A percentile compares a stretch with the other conserved stretches of the same genome.
Conservation (phyloP, 2,888 invertebrate species). For the Hypena proboscidalis region DNA sequence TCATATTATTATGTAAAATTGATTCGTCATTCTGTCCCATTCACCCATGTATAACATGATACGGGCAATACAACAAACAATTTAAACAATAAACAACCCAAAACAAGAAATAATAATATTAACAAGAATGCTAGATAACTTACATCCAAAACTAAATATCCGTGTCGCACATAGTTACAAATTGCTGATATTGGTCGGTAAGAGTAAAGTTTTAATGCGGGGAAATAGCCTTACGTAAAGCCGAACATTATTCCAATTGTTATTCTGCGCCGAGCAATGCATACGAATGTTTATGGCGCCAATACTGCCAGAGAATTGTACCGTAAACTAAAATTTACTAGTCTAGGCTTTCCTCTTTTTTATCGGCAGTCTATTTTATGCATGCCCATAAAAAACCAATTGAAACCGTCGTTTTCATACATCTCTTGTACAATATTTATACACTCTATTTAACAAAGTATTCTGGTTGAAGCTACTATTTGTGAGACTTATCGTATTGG, state of each 20-base stretch:
- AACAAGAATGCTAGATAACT: not conserved
- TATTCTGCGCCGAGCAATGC: constrained; percentile 57
- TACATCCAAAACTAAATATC: constrained; percentile 4
- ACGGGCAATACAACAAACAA: no score
- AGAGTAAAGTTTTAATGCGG: constrained; percentile 57
- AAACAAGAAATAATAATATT: no score
- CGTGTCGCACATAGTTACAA: constrained; percentile 42
- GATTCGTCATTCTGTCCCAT: no score
- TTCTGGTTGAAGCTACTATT: constrained; percentile 2
- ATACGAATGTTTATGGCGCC: constrained; percentile 68
- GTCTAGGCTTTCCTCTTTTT: constrained; percentile 63
- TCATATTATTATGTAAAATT: no score
- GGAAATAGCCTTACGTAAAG: constrained; percentile 51
- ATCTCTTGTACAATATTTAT: constrained; percentile 38
- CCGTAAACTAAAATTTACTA: constrained; percentile 72
- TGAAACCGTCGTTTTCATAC: constrained; percentile 45
- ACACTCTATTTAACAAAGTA: constrained; percentile 14
- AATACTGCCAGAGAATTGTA: constrained; percentile 61
- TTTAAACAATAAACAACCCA: no score
- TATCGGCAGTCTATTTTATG: constrained; percentile 57
- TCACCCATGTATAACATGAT: no score
- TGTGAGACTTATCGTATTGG: constrained; percentile 2
- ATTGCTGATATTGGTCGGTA: constrained; percentile 49
- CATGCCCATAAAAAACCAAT: constrained; percentile 56
- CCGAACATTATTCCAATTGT: constrained; percentile 59